Evolutionary conservation across 1,140 invertebrate species (phyloP).

Genomic region (Brachionus plicatilis): DNA sequence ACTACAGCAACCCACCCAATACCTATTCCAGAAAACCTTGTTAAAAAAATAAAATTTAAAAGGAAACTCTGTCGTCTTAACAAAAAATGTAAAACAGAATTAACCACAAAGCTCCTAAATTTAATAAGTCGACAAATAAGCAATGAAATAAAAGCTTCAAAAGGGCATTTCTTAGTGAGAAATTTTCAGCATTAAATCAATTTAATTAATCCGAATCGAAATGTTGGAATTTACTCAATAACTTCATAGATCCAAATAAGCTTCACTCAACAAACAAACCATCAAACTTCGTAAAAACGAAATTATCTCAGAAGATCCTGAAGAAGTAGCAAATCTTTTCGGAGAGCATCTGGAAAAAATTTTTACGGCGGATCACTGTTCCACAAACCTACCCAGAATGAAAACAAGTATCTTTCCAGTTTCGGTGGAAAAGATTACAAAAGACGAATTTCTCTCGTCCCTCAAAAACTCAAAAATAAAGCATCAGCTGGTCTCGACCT

Average conservation of each 20-base stretch:
- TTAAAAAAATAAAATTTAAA: background rate
- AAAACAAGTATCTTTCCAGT: background rate
- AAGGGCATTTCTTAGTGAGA: too few relatives aligned
- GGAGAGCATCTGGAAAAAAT: background rate
- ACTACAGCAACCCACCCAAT: background rate
- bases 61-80: background rate
- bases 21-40: background rate
- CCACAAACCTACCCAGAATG: background rate
- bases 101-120: background rate
- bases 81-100: background rate
- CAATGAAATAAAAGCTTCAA: too few relatives aligned
- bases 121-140: too few relatives aligned
- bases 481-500: background rate
- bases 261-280: background rate
- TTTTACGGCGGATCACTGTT: background rate
- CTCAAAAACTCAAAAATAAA: background rate
- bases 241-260: background rate
- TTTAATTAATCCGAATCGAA: too few relatives aligned
- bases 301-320: background rate
- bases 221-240: background rate
- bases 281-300: background rate
- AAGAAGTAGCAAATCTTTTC: background rate
- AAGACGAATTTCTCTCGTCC: background rate
- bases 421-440: too few relatives aligned
- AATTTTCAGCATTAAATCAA: too few relatives aligned